Evolutionary conservation across 2,113 vertebrate genomes (phyloP).

Genomic region (Xyliphius kryptos): DNA sequence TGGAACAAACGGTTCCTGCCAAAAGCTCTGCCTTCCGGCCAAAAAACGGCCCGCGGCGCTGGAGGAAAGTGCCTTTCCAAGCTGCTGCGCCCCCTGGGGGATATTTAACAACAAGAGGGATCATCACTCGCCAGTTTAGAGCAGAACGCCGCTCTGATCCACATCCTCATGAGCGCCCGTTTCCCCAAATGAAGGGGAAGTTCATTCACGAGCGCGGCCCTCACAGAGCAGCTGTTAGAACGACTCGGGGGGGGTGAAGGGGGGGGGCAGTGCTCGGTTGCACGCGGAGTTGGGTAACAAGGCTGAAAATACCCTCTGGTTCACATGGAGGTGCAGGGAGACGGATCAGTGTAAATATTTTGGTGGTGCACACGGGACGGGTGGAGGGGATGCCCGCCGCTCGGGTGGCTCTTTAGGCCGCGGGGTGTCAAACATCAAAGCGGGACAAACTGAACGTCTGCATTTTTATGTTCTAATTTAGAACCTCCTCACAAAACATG

Average conservation of each 20-base stretch:
- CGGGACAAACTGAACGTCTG: too few relatives aligned
- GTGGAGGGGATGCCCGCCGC: conserved; percentile 41
- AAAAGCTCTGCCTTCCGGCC: neutral
- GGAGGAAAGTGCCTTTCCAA: too few relatives aligned
- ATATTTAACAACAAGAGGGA: too few relatives aligned
- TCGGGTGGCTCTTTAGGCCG: conserved; percentile 35
- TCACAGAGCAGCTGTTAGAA: neutral
- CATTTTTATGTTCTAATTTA: too few relatives aligned
- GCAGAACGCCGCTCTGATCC: too few relatives aligned
- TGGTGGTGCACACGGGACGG: conserved; percentile 31
- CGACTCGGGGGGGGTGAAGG: conserved; percentile 6
- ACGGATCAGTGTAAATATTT: conserved; percentile 48
- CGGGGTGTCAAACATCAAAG: too few relatives aligned
- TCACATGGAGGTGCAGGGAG: conserved; percentile 40
- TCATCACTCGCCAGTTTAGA: too few relatives aligned
- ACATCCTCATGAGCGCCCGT: too few relatives aligned
- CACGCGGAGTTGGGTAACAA: conserved; percentile 28
- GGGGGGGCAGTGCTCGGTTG: too few relatives aligned
- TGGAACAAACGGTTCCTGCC: conserved; percentile 4
- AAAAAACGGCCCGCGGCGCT: too few relatives aligned
- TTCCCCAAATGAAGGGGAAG: conserved; percentile 8
- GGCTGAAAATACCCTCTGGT: conserved; percentile 45
- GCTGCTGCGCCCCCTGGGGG: too few relatives aligned
- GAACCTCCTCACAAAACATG: too few relatives aligned
- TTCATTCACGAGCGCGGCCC: neutral